Evolutionary conservation across 2,888 invertebrate species (phyloP).

Genomic region (Nebria salina): DNA sequence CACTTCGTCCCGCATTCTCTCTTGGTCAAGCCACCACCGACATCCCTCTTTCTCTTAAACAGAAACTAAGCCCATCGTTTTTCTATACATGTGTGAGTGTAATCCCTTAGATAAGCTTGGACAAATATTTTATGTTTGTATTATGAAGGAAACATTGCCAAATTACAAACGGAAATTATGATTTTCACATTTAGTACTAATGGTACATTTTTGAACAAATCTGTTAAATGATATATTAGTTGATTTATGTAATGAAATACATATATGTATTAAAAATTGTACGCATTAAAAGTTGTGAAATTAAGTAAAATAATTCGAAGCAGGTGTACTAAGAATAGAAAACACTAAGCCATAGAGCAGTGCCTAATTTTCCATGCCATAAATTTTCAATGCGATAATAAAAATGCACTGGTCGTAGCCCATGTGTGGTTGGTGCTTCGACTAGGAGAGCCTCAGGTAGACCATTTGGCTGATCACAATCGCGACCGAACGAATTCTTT

Average conservation of each 20-base stretch:
- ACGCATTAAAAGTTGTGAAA: neutral
- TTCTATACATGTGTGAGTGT: neutral
- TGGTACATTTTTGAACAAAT: too few species aligned
- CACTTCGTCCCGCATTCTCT: conserved; percentile 7
- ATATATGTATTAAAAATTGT: too few species aligned
- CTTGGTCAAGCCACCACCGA: neutral
- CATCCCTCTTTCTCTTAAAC: conserved; percentile 4
- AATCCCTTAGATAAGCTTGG: neutral
- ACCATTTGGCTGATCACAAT: conserved; percentile 18
- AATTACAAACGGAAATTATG: too few species aligned
- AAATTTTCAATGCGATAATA: neutral
- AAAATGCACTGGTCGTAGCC: neutral
- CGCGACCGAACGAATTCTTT: conserved; percentile 30
- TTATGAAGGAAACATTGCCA: neutral
- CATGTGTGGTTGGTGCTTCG: neutral
- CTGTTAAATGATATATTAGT: too few species aligned
- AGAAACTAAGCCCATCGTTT: conserved; percentile 6
- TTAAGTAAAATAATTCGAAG: neutral
- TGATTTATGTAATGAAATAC: too few species aligned
- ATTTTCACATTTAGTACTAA: too few species aligned
- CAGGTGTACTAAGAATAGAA: neutral
- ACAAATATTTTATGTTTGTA: neutral
- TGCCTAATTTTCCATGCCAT: neutral
- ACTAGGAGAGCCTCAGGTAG: neutral
- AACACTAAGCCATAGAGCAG: neutral